Conservation (phyloP, 2,797 vertebrate species). For the Melanotaenia boesemani region DNA sequence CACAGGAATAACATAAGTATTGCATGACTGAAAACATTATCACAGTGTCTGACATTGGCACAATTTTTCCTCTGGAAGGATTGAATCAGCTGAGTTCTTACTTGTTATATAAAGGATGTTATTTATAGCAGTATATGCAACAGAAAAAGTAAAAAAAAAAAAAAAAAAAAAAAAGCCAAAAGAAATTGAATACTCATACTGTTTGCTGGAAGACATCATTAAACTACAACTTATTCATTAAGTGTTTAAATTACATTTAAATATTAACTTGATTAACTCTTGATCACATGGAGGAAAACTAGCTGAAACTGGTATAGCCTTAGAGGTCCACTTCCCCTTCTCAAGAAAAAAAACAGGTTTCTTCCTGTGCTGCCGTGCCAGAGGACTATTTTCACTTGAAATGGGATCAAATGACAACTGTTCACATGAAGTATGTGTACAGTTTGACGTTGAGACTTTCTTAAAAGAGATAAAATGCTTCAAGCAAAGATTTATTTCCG, state of each 20-base stretch:
- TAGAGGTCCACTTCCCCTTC: background rate
- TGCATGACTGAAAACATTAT: background rate
- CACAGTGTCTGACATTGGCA: background rate
- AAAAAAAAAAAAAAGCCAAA: background rate
- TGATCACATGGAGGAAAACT: background rate
- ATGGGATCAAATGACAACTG: background rate
- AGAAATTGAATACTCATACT: background rate
- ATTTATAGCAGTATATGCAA: background rate
- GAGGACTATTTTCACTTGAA: background rate
- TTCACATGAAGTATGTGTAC: slow-evolving; percentile 4
- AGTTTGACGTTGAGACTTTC: background rate
- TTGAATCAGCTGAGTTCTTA: background rate
- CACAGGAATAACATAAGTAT: no score
- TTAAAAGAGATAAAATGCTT: background rate
- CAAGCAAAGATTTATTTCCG: slow-evolving; percentile 6
- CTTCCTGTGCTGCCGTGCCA: background rate
- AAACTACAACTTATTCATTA: background rate
- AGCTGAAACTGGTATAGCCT: slow-evolving; percentile 3
- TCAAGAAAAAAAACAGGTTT: background rate
- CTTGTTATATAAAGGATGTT: slow-evolving; percentile 2
- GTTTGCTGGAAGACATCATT: background rate
- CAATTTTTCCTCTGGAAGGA: background rate
- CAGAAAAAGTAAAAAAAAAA: slow-evolving; percentile 7
- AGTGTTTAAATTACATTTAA: slow-evolving; percentile 27
- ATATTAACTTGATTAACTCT: slow-evolving; percentile 16